A percentile compares a stretch with the other conserved stretches of the same genome.
Evolutionary conservation across 2,797 vertebrate species (phyloP).

Genomic region (Falco novaeseelandiae): DNA sequence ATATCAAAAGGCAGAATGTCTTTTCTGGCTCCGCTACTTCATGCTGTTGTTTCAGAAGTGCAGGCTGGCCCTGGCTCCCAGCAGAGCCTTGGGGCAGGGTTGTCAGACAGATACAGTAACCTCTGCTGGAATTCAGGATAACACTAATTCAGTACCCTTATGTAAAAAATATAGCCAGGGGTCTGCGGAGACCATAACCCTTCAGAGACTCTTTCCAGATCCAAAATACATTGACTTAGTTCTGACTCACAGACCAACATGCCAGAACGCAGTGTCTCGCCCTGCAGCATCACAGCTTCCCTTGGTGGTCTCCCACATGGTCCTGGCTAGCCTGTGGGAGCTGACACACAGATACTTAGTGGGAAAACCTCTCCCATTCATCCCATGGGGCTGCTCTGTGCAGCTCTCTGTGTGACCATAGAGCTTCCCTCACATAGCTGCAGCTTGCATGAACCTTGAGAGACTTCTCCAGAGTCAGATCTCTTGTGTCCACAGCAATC

Average conservation of each 20-base stretch:
- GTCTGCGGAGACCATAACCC: neutral
- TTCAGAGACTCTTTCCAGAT: neutral
- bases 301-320: neutral
- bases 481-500: neutral
- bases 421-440: neutral
- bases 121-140: neutral
- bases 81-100: neutral
- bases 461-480: rapidly evolving
- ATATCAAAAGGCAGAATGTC: neutral
- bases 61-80: neutral
- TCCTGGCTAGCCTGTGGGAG: neutral
- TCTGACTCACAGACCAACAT: conserved; percentile 11
- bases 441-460: neutral
- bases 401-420: rapidly evolving
- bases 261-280: neutral
- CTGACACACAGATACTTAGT: neutral
- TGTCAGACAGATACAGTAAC: neutral
- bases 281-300: neutral
- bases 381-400: neutral
- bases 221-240: neutral
- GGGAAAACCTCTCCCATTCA: neutral
- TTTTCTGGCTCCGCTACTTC: neutral
- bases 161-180: neutral
- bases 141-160: neutral
- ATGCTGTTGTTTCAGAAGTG: neutral